Conservation (phyloP, 92 coral and sea anemone species). For the Hydrozoanthus gracilis region DNA sequence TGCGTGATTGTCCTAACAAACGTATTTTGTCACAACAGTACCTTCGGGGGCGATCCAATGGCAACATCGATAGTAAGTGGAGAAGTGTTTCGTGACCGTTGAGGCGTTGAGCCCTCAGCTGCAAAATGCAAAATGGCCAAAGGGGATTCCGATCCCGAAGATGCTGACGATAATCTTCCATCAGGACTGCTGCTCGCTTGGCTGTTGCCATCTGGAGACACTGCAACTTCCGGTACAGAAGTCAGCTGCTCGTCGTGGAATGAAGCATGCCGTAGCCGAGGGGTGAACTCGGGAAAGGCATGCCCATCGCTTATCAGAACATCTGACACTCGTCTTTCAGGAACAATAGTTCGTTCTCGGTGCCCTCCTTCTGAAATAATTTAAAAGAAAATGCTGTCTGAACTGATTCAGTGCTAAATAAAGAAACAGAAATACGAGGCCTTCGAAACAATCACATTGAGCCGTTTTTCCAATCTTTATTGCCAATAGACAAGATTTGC, state of each 20-base stretch:
- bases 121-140: constrained; percentile 58
- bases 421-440: no score
- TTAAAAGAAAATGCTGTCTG: not conserved
- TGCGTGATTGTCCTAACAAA: no score
- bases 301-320: constrained; percentile 49
- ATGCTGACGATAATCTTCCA: constrained; percentile 46
- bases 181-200: constrained; percentile 42
- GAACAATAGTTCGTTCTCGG: not conserved
- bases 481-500: no score
- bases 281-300: constrained; percentile 51
- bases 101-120: constrained; percentile 47
- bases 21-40: not conserved
- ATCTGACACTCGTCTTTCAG: constrained; percentile 70
- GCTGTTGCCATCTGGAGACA: constrained; percentile 58
- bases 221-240: constrained; percentile 77
- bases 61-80: constrained; percentile 71
- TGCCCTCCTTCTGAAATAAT: not conserved
- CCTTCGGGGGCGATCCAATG: constrained; percentile 58
- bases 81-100: constrained; percentile 76
- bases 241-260: constrained; percentile 72
- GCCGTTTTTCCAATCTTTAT: no score
- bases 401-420: no score
- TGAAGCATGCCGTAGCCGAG: constrained; percentile 68
- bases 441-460: no score
- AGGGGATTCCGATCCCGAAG: constrained; percentile 47